Percentiles rank a stretch among this genome's conserved stretches.
Conservation (phyloP, 2,888 invertebrate species). For the Andrena bucephala region DNA sequence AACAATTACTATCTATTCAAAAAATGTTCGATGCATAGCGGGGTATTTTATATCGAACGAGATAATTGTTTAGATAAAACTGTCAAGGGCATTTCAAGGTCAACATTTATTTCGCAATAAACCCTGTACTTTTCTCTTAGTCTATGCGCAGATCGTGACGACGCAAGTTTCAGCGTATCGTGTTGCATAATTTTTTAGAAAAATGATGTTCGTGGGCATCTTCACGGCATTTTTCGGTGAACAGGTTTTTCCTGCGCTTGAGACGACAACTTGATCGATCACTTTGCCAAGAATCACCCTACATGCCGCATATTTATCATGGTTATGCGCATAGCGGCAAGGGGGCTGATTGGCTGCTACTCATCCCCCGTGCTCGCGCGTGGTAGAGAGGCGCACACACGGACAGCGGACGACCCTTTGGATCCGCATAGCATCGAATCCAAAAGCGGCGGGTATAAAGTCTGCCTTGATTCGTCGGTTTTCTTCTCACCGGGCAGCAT, state of each 20-base stretch:
- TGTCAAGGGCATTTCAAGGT: background rate
- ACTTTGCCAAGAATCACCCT: background rate
- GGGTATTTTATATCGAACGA: no score
- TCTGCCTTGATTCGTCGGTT: slow-evolving; percentile 59
- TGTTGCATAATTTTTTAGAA: no score
- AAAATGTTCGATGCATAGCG: no score
- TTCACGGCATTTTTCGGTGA: no score
- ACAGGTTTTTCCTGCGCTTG: background rate
- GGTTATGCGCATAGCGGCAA: slow-evolving; percentile 54
- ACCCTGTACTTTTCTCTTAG: no score
- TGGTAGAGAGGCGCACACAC: slow-evolving; percentile 7
- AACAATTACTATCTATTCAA: no score
- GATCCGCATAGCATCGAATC: slow-evolving; percentile 53
- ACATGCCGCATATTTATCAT: slow-evolving; percentile 34
- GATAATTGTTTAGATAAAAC: background rate
- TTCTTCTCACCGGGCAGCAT: slow-evolving; percentile 76
- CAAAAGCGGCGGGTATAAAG: slow-evolving; percentile 49
- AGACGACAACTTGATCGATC: slow-evolving; percentile 1
- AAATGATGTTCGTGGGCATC: no score
- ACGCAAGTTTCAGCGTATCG: no score
- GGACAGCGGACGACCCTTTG: slow-evolving; percentile 52
- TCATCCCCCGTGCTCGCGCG: slow-evolving; percentile 32
- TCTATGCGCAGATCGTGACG: no score
- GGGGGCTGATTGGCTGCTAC: slow-evolving; percentile 31
- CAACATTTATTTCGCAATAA: background rate